Evolutionary conservation across 2,113 vertebrate species (phyloP).

Genomic region (Cairina moschata): DNA sequence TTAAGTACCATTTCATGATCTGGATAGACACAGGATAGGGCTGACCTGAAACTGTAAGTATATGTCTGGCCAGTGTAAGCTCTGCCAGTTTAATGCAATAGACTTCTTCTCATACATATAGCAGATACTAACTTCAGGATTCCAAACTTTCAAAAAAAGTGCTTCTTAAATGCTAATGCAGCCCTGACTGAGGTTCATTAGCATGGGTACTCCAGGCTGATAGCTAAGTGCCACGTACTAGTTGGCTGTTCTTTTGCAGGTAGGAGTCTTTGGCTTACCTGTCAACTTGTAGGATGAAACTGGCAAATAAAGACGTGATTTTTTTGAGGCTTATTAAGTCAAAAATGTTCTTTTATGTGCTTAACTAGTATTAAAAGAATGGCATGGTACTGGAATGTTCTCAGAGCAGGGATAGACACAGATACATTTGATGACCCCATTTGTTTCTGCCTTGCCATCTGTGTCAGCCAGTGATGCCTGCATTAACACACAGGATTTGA

Average conservation of each 20-base stretch:
- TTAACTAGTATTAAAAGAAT: not conserved
- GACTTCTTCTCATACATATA: not conserved
- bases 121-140: not conserved
- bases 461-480: not conserved
- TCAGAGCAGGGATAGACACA: not conserved
- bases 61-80: not conserved
- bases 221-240: not conserved
- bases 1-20: not conserved
- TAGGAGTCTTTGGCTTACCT: not conserved
- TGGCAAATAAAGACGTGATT: not conserved
- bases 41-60: not conserved
- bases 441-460: not conserved
- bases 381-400: not conserved
- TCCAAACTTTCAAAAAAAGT: not conserved
- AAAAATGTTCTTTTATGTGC: not conserved
- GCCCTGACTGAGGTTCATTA: not conserved
- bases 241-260: not conserved
- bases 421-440: not conserved
- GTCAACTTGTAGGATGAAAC: not conserved
- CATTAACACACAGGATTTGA: rapidly evolving
- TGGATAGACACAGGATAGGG: not conserved
- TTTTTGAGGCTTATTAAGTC: not conserved
- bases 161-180: not conserved
- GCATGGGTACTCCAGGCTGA: not conserved
- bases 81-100: not conserved